Evolutionary conservation across 2,888 invertebrate genomes (phyloP).

Genomic region (Ptilodon capucinus): DNA sequence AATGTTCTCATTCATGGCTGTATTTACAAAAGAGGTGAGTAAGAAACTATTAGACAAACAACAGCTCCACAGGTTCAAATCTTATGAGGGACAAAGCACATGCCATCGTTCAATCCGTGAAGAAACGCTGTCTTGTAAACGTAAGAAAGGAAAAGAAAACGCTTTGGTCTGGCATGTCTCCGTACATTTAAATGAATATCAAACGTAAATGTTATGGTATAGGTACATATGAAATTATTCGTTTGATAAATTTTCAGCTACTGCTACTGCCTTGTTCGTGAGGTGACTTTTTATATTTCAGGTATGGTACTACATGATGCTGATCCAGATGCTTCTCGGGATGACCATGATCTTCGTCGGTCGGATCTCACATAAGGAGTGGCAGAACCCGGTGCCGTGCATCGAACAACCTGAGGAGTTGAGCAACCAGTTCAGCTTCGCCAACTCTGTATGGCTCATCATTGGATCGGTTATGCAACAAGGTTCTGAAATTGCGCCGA

Average conservation of each 20-base stretch:
- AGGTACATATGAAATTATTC: no score
- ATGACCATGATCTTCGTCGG: constrained; percentile 91
- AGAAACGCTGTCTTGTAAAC: no score
- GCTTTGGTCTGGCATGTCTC: no score
- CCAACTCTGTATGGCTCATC: constrained; percentile 95
- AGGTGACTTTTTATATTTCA: constrained; percentile 19
- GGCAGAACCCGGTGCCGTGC: constrained; percentile 94
- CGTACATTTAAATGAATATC: no score
- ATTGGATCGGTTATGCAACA: constrained; percentile 94
- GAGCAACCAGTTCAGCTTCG: constrained; percentile 92
- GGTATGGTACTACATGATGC: constrained; percentile 93
- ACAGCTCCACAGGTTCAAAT: not conserved
- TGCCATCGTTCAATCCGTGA: no score
- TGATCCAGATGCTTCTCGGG: constrained; percentile 90
- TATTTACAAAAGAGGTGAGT: constrained; percentile 88
- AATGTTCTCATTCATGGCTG: constrained; percentile 95
- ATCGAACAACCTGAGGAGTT: constrained; percentile 91
- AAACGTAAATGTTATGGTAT: no score
- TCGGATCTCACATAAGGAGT: constrained; percentile 92
- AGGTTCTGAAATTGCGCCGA: constrained; percentile 93
- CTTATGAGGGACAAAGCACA: no score
- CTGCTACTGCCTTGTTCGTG: not conserved
- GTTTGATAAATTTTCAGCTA: no score
- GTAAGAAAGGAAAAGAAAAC: no score
- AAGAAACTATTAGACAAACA: not conserved